Base-by-base conservation (phyloP, 2,888 invertebrate species). In the Agrotis clavis region DNA sequence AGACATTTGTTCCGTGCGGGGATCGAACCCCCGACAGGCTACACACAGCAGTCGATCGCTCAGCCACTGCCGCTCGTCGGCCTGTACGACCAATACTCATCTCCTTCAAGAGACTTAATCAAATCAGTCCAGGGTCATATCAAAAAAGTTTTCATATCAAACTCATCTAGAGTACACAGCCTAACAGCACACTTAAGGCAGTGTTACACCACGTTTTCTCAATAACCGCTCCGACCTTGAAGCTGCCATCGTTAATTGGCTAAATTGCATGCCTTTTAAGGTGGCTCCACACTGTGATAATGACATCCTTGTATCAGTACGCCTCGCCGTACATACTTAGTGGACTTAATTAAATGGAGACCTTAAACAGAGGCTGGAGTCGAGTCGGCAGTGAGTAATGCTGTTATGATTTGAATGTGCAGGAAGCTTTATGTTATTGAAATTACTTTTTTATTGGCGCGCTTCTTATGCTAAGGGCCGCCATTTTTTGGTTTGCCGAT, bases 221-320 rank as follows among this genome's bases (percentile, higher is more conserved):
- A 91, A 93, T 92, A 89, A 90, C 86, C 77, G 75, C 67, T 54
- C 65, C 85, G 92, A 91, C 95, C 95, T 95, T 95, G 95, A 86
- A 72, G 83, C 83, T 89, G 90, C 93, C 92, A 91, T 91, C 91
- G 86, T 88, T 93, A 93, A 92, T 93, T 92, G 93, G 91, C 90
- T 95, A 93, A 95, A 95, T 94, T 92, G 92, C 94, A 77, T 76
- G 63, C 96, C 95, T 88, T 95, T 90, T 95, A 94, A 87, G 95
- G 95, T 74, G 86, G 79, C 85, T 77, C 88, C 89, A 85, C 83
- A 88, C 87, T 78, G 87, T 81, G 84, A 88, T 94, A 94, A 95
- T 92, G 93, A 93, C 91, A 93, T 93, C 94, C 93, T 93, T 89
- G 92, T 91, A 87, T 82, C 88, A 86, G 65, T 67, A 81, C 74